These are phyloP conservation scores for Ecliptopera silaceata DNA, from an alignment of 2,888 invertebrate species.

Conservation along the genomic window DNA sequence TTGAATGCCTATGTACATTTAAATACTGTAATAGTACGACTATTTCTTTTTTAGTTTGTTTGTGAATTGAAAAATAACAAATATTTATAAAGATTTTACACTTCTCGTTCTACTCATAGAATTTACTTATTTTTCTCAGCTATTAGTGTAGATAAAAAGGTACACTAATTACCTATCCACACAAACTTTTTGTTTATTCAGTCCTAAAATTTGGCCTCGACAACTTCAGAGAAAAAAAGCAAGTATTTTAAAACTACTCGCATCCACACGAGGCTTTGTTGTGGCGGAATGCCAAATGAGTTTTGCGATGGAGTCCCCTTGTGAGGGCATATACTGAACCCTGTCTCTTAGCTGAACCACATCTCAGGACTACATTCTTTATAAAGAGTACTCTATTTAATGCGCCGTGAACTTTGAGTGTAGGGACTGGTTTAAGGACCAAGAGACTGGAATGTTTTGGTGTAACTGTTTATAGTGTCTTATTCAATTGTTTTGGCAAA, in stretches of 20 bases:
- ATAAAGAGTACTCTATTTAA: slow-evolving; percentile 27
- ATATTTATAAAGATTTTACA: too few species aligned
- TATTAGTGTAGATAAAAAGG: too few species aligned
- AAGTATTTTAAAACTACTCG: slow-evolving; percentile 74
- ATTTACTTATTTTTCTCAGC: too few species aligned
- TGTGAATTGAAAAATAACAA: too few species aligned
- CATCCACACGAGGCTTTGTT: slow-evolving; percentile 71
- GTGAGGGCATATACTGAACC: slow-evolving; percentile 67
- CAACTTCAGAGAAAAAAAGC: slow-evolving; percentile 63
- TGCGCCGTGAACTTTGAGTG: slow-evolving; percentile 25
- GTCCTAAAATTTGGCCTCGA: slow-evolving; percentile 59
- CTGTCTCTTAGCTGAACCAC: slow-evolving; percentile 59
- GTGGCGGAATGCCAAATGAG: slow-evolving; percentile 82
- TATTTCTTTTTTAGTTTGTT: too few species aligned
- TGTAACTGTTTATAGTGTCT: neutral
- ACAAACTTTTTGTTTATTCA: slow-evolving; percentile 9
- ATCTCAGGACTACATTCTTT: slow-evolving; percentile 42
- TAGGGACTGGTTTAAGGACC: slow-evolving; percentile 19
- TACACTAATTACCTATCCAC: neutral
- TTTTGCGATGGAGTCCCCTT: slow-evolving; percentile 75
- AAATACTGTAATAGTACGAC: too few species aligned
- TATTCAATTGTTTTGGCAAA: neutral
- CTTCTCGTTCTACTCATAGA: too few species aligned
- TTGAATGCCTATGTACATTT: too few species aligned
- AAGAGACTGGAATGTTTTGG: slow-evolving; percentile 1